Percentiles rank a stretch among this genome's conserved stretches.
Conservation (phyloP, 2,113 vertebrate species). For the Cygnus atratus region DNA sequence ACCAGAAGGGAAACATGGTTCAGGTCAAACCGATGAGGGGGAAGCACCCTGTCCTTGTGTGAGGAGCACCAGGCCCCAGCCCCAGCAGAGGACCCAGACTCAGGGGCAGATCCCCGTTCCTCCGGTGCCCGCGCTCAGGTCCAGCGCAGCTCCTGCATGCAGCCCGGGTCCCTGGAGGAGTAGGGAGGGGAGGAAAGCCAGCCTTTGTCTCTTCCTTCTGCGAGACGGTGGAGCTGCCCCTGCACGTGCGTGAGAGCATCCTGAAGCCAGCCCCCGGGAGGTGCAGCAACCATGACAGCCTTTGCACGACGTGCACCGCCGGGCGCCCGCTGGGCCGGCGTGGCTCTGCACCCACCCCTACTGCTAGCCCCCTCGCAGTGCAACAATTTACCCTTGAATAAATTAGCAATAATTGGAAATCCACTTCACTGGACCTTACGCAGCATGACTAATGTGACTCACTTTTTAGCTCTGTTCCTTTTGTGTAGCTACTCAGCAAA, state of each 20-base stretch:
- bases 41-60: neutral
- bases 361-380: conserved; percentile 45
- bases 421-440: conserved; percentile 67
- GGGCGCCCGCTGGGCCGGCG: neutral
- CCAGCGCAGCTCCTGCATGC: accelerated
- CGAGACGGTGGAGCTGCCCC: accelerated
- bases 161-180: neutral
- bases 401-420: conserved; percentile 71
- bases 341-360: conserved; percentile 58
- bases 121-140: accelerated
- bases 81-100: neutral
- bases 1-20: neutral
- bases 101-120: neutral
- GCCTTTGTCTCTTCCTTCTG: neutral
- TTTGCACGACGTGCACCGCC: neutral
- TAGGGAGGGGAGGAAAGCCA: neutral
- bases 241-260: neutral
- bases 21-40: accelerated
- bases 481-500: conserved; percentile 47
- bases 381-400: conserved; percentile 68
- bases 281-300: conserved; percentile 20
- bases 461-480: conserved; percentile 64
- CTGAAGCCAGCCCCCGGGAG: neutral
- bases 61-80: neutral
- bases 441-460: conserved; percentile 69